Conservation (phyloP, 2,797 vertebrate species). For the Vireo griseus region DNA sequence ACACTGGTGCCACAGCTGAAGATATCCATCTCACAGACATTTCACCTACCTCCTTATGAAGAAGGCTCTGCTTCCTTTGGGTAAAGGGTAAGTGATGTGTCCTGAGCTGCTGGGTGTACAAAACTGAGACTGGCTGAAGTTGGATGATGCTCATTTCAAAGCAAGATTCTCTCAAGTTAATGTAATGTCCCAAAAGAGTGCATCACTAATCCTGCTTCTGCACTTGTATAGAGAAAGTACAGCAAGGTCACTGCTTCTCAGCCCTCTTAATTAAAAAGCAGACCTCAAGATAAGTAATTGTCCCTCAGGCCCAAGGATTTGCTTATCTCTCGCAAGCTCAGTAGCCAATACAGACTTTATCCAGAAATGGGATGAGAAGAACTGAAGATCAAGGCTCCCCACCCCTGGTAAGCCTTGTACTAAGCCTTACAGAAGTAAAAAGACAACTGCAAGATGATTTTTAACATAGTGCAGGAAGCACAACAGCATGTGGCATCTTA, state of each 20-base stretch:
- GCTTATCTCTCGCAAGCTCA: conserved; percentile 36
- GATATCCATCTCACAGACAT: background rate
- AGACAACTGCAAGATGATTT: background rate
- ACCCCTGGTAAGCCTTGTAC: background rate
- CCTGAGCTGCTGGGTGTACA: background rate
- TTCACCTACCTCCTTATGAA: background rate
- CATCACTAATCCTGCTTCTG: background rate
- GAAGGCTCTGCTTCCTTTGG: background rate
- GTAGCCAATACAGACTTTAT: conserved; percentile 1
- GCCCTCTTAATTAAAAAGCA: conserved; percentile 37
- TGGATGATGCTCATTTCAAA: background rate
- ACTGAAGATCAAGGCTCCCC: background rate
- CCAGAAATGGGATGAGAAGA: background rate
- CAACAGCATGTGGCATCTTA: background rate
- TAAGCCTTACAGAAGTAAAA: background rate
- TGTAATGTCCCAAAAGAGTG: background rate
- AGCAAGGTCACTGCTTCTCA: conserved; percentile 10
- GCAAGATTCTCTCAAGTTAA: background rate
- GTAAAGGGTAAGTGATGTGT: background rate
- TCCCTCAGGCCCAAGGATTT: conserved; percentile 9
- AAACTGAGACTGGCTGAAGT: background rate
- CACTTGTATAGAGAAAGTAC: background rate
- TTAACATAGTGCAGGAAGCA: background rate
- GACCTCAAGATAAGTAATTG: background rate
- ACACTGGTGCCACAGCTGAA: rapidly evolving